Base-by-base conservation (phyloP, 2,113 vertebrate species). In the Amazona guildingii region DNA sequence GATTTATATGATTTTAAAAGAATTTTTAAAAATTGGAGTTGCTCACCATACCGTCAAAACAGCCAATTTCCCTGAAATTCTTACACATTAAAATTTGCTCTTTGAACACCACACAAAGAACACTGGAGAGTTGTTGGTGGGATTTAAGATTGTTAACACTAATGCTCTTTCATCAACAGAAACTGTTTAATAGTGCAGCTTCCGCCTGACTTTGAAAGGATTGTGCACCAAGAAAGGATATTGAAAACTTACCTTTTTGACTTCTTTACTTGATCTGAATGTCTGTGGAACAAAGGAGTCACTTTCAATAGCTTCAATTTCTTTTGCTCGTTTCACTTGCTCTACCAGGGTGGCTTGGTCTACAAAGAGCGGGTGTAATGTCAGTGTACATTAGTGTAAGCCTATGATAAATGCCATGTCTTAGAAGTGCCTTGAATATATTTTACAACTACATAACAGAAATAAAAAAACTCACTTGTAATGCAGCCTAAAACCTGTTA, bases 271-370 rank as follows among this genome's bases (percentile, higher is more conserved):
- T 67, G 99, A 99, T 98, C 99, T 98, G 98, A 99, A 99, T 95
- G 97, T 98, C 98, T 99, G 99, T 44, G 99, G 98, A 98, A 99
- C 96, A 98, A 99, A 99, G 97, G 98, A 98, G 98, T 99, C 99
- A 83, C 98, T 99, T 96, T 99, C 99, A 97, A 99, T 99, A 96
- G 99, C 99, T 97, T 99, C 99, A 79, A 99, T 99, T 92, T 99
- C 99, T 98, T 99, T 99, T 84, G 99, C 99, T 97, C 99, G 97
- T 98, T 98, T 99, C 96, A 99, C 99, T 95, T 99, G 99, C 94
- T 99, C 99, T 52, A 98, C 97, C 13, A 99, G 98, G 95, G 99
- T 98, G 96, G 98, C 92, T 88, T 99, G 99, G 92, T 99, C 99
- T 99, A 92, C 96, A 96, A 83, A 84, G 88, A 87, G 57, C 94